phyloP scores from a whole-genome alignment of 1,140 invertebrate species.

The Eupristina koningsbergeri region DNA sequence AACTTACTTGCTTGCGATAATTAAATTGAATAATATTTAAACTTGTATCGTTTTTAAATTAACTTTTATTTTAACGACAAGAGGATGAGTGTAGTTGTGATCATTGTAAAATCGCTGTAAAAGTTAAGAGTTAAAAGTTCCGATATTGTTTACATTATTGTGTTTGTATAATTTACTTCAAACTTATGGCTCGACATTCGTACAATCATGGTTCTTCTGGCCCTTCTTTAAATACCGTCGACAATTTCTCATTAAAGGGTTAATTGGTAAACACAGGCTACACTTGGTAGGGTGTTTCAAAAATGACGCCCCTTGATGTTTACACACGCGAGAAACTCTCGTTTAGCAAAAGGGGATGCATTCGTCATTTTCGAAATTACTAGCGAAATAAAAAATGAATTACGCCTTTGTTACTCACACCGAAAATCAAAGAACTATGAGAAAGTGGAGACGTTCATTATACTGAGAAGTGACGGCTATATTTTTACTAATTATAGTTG shows the following conservation, averaged over 20 bases:
- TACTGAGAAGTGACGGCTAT: not conserved
- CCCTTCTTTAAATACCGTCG: not conserved
- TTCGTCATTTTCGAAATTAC: constrained; percentile 1
- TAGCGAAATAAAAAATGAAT: not conserved
- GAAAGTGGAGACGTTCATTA: not conserved
- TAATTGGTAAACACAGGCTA: not conserved
- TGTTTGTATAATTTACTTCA: too few relatives aligned
- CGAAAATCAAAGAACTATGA: not conserved
- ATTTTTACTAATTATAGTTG: not conserved
- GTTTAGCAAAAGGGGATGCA: not conserved
- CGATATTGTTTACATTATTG: too few relatives aligned
- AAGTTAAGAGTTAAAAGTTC: too few relatives aligned
- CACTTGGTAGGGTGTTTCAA: not conserved
- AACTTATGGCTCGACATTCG: not conserved
- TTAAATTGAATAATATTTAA: too few relatives aligned
- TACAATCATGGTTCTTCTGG: not conserved
- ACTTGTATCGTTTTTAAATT: too few relatives aligned
- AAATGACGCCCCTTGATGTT: not conserved
- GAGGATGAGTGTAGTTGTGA: too few relatives aligned
- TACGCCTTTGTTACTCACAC: not conserved
- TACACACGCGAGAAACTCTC: not conserved
- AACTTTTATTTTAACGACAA: too few relatives aligned
- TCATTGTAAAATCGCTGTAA: too few relatives aligned
- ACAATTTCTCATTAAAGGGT: not conserved
- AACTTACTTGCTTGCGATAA: too few relatives aligned